These are phyloP conservation scores for Furcula furcula DNA, from an alignment of 2,888 invertebrate genomes.

Conservation along the genomic window DNA sequence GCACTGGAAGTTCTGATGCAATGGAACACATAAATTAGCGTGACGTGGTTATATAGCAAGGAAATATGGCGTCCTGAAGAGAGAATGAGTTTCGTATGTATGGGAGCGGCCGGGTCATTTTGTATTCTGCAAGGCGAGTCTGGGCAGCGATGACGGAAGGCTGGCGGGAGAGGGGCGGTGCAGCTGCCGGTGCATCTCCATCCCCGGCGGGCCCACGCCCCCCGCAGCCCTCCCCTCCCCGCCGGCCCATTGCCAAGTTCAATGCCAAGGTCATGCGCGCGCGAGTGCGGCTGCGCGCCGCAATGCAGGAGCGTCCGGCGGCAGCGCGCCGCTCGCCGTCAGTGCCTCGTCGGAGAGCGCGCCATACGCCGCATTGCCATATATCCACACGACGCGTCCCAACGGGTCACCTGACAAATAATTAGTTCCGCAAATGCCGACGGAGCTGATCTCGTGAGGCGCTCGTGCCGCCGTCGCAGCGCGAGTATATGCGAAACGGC, in stretches of 20 bases:
- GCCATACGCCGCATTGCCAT: slow-evolving; percentile 60
- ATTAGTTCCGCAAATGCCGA: slow-evolving; percentile 33
- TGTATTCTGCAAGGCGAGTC: slow-evolving; percentile 35
- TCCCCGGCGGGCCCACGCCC: slow-evolving; percentile 36
- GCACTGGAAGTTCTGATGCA: too few relatives aligned
- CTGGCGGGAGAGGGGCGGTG: slow-evolving; percentile 65
- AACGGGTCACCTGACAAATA: slow-evolving; percentile 46
- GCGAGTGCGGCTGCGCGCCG: slow-evolving; percentile 84
- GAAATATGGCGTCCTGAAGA: neutral
- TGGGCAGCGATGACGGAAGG: slow-evolving; percentile 53
- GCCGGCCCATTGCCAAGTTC: slow-evolving; percentile 87
- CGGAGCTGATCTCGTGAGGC: slow-evolving; percentile 13
- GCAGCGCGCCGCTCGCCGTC: slow-evolving; percentile 58
- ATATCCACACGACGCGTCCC: slow-evolving; percentile 38
- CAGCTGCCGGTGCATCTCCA: slow-evolving; percentile 73
- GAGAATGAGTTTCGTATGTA: neutral
- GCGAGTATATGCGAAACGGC: slow-evolving; percentile 4
- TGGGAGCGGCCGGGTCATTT: slow-evolving; percentile 10
- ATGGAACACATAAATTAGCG: neutral
- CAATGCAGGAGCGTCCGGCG: slow-evolving; percentile 84
- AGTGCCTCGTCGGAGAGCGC: slow-evolving; percentile 70
- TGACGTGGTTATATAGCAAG: neutral
- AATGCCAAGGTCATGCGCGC: slow-evolving; percentile 90
- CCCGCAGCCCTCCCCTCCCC: slow-evolving; percentile 41
- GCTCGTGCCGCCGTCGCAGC: slow-evolving; percentile 9